Conservation (phyloP, 2,113 vertebrate genomes). For the Toxotes chatareus region DNA sequence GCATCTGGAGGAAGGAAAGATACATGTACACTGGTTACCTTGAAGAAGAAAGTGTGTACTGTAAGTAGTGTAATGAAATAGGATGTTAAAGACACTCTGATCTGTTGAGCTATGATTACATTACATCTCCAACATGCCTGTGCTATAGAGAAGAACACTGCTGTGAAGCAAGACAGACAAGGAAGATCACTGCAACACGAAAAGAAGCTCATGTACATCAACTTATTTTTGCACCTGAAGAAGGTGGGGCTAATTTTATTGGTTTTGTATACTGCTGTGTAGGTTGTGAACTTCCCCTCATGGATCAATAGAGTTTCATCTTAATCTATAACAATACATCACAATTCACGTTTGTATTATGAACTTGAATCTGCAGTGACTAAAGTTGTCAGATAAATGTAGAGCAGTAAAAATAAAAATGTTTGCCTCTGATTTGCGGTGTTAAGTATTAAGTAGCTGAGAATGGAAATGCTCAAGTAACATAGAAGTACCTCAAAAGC, state of each 20-base stretch:
- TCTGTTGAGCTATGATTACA: neutral
- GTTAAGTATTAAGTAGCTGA: too few species aligned
- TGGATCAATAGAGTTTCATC: too few species aligned
- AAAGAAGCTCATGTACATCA: neutral
- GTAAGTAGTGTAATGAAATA: neutral
- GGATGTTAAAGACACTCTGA: neutral
- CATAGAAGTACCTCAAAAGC: too few species aligned
- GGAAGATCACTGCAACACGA: neutral
- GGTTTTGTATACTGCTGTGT: neutral
- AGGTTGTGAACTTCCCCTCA: neutral
- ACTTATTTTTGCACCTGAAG: neutral
- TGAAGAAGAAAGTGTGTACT: conserved; percentile 21
- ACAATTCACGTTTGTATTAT: too few species aligned
- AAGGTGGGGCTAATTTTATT: neutral
- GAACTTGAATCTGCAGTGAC: neutral
- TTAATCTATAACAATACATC: too few species aligned
- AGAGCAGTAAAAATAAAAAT: too few species aligned
- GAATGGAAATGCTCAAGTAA: too few species aligned
- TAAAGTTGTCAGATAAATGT: neutral
- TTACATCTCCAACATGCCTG: neutral
- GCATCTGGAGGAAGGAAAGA: conserved; percentile 66
- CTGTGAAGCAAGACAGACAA: neutral
- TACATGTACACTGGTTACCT: conserved; percentile 40
- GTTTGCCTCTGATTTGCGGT: too few species aligned
- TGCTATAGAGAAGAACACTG: neutral